Conservation (phyloP, 1,140 invertebrate species). For the Himalopsyche phryganea region DNA sequence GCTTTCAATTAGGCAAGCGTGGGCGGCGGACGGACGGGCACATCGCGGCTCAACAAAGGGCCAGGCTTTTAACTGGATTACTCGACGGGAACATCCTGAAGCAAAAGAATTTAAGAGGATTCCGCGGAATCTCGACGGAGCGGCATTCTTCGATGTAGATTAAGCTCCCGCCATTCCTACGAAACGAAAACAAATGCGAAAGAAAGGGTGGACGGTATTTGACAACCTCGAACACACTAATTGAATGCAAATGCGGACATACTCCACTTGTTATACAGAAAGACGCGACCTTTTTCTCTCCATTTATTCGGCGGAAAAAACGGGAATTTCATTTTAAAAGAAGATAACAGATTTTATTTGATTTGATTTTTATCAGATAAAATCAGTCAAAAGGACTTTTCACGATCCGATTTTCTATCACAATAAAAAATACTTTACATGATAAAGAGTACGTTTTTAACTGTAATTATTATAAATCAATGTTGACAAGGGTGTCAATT, state of each 20-base stretch:
- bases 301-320: no score
- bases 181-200: neutral
- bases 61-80: constrained; percentile 18
- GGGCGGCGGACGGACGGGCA: neutral
- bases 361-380: no score
- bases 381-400: no score
- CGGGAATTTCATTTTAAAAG: no score
- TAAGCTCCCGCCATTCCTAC: neutral
- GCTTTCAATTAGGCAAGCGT: neutral
- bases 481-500: no score
- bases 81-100: constrained; percentile 2
- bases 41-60: neutral
- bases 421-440: no score
- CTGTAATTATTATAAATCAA: no score
- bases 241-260: no score
- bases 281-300: neutral
- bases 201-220: neutral
- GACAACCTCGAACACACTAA: no score
- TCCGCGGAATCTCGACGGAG: constrained; percentile 9
- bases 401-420: no score
- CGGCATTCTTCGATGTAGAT: constrained; percentile 9
- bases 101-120: constrained; percentile 29
- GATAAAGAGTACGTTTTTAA: no score
- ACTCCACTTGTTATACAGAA: neutral
- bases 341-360: no score